These are phyloP conservation scores for Spermophilus dauricus DNA, from an alignment of 2,113 vertebrate species.

Conservation along the genomic window DNA sequence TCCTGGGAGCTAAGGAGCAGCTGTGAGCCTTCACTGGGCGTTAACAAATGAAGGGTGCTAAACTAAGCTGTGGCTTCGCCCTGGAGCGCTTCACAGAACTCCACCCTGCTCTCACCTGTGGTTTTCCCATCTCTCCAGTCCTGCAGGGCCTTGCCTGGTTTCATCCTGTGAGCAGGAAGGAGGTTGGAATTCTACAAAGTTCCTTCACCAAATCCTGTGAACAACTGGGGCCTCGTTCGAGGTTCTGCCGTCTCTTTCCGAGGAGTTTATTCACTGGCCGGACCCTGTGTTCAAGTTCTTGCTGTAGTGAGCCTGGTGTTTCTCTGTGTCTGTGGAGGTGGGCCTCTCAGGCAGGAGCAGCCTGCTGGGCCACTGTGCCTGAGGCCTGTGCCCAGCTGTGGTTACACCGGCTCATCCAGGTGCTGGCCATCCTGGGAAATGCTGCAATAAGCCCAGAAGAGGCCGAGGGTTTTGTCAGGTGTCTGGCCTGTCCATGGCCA, in stretches of 20 bases:
- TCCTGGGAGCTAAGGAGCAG: not conserved
- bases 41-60: not conserved
- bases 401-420: not conserved
- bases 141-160: conserved; percentile 44
- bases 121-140: not conserved
- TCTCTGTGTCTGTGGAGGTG: not conserved
- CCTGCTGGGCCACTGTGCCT: not conserved
- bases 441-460: not conserved
- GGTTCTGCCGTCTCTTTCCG: conserved; percentile 57
- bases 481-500: not conserved
- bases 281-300: conserved; percentile 70
- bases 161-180: conserved; percentile 60
- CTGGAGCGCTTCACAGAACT: not conserved
- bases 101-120: not conserved
- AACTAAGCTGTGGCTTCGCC: not conserved
- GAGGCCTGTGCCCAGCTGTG: not conserved
- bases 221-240: conserved; percentile 78
- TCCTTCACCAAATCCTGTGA: conserved; percentile 57
- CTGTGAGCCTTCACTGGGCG: not conserved
- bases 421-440: not conserved
- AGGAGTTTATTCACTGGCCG: conserved; percentile 67
- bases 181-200: conserved; percentile 69
- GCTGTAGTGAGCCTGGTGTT: conserved; percentile 25
- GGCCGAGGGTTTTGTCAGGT: not conserved
- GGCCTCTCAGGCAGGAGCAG: fast-evolving